Evolutionary conservation across 1,140 invertebrate species (phyloP), one percentile per base, ranked within the genome.

Genomic region (Aphelenchoides fujianensis): DNA sequence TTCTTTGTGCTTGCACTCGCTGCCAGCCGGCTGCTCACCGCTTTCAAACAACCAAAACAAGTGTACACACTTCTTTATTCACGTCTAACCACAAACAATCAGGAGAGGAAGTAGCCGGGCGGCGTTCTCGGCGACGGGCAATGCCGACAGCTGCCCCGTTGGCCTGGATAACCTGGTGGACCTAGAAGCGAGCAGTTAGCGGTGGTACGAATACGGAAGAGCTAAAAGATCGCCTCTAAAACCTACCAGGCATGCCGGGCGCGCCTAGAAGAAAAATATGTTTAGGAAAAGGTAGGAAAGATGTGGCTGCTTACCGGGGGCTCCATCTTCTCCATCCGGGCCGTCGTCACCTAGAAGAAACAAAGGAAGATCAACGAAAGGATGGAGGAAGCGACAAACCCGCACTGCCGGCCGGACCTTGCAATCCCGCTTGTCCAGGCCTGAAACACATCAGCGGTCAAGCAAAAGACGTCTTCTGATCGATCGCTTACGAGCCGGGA

Each of bases 271-370:
- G 23, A 7, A 27, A 59, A 59, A 7, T 59, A 5, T 59, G 12
- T 16, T 5, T 7, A 7, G 55, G 7, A 59, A 5, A 7, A 32
- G 7, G 55, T 59, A 5, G 55, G 5, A 5, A 59, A 16, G 19
- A 5, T 7, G 5, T 59, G n/a, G n/a, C n/a, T n/a, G n/a, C 55
- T 7, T 59, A 59, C 55, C 23, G 55, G 55, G 5, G 28, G 28
- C 41, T 48, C 55, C 55, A 59, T 30, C 55, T 59, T 59, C 55
- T 27, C 55, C 55, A 30, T 5, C 5, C 7, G 28, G 27, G 55
- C 55, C 55, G 5, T 5, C 55, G 5, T 27, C 27, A 7, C 55
- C 5, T 23, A 16, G 23, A 48, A 16, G 23, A 59, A 59, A 59
- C 55, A 7, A 59, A 7, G 28, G 12, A 59, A 5, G 34, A 59